These are phyloP conservation scores for Drosophila gaucha DNA, from an alignment of 2,888 invertebrate species.

Conservation along the genomic window DNA sequence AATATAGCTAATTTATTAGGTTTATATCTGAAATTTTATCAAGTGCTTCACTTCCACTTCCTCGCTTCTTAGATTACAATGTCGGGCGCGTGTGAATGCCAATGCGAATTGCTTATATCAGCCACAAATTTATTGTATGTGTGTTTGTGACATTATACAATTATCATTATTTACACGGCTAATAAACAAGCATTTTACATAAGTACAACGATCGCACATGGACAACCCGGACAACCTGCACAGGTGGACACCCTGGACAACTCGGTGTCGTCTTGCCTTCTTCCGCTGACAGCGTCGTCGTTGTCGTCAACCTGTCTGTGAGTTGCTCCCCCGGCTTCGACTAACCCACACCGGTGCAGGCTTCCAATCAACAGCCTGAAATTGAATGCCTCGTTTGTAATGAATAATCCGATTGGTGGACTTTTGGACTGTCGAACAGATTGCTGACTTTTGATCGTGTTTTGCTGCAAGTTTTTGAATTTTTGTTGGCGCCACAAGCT, in stretches of 20 bases:
- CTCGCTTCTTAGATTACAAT: conserved; percentile 56
- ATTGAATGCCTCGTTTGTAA: conserved; percentile 22
- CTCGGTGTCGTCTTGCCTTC: conserved; percentile 56
- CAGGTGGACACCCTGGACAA: conserved; percentile 2
- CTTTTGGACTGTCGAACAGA: background rate
- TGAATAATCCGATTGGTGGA: no score
- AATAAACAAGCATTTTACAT: conserved; percentile 53
- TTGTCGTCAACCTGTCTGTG: conserved; percentile 50
- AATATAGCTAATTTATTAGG: background rate
- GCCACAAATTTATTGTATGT: conserved; percentile 3
- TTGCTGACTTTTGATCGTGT: background rate
- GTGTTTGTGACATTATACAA: background rate
- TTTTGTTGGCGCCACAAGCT: conserved; percentile 47
- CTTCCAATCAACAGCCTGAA: conserved; percentile 24
- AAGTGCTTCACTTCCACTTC: background rate
- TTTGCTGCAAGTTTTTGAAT: conserved; percentile 1
- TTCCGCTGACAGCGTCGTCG: conserved; percentile 62
- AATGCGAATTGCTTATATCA: conserved; percentile 23
- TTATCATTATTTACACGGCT: conserved; percentile 37
- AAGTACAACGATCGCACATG: conserved; percentile 13
- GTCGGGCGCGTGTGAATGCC: conserved; percentile 56
- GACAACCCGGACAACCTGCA: background rate
- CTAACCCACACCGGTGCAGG: background rate
- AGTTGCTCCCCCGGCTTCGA: background rate
- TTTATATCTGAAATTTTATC: background rate